Evolutionary conservation across 1,140 invertebrate genomes (phyloP).

Genomic region (Colletes latitarsis): DNA sequence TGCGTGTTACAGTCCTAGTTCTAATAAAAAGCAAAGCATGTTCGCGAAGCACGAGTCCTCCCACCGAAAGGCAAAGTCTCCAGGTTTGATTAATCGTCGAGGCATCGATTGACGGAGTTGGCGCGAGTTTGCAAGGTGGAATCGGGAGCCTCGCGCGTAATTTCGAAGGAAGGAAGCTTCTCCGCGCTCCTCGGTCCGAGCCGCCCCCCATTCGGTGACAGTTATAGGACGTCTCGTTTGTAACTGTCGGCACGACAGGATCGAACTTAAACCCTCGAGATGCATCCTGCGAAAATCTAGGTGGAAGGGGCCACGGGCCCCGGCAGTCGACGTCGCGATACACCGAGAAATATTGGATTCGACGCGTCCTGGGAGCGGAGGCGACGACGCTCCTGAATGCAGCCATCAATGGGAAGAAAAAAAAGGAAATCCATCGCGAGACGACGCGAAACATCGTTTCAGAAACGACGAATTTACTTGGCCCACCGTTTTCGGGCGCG

Average conservation of each 20-base stretch:
- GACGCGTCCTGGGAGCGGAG: slow-evolving; percentile 16
- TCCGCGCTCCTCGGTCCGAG: slow-evolving; percentile 30
- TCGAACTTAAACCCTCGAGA: slow-evolving; percentile 58
- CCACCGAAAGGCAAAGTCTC: neutral
- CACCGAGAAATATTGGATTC: slow-evolving; percentile 62
- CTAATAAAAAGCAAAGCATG: too few relatives aligned
- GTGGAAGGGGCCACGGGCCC: neutral
- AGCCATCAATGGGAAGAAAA: slow-evolving; percentile 5
- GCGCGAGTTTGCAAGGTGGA: neutral
- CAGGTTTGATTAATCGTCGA: neutral
- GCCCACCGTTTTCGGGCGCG: neutral
- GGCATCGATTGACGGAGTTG: neutral
- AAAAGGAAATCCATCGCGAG: slow-evolving; percentile 40
- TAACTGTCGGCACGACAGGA: slow-evolving; percentile 66
- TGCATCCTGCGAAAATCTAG: slow-evolving; percentile 60
- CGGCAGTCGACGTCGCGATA: slow-evolving; percentile 19
- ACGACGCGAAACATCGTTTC: slow-evolving; percentile 6
- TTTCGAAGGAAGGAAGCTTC: slow-evolving; percentile 36
- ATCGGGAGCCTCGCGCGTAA: slow-evolving; percentile 48
- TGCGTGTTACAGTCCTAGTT: too few relatives aligned
- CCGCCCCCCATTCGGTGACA: slow-evolving; percentile 53
- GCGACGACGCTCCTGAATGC: neutral
- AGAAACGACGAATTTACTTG: slow-evolving; percentile 25
- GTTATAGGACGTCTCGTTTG: slow-evolving; percentile 70
- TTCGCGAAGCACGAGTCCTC: too few relatives aligned